Evolutionary conservation across 2,797 vertebrate genomes (phyloP).

Genomic region (Crenichthys baileyi): DNA sequence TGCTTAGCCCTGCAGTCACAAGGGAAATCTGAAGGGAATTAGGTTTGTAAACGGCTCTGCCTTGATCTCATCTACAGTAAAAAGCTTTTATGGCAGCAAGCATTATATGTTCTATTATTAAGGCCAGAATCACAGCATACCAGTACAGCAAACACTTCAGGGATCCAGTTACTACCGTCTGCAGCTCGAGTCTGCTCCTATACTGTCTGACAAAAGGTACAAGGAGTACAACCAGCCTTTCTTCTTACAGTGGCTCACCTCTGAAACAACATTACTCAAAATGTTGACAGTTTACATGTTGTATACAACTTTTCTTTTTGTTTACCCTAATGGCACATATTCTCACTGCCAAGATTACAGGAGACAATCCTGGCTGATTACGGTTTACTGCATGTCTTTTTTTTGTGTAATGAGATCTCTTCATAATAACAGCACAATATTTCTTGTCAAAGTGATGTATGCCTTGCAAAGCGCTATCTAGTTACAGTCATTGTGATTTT

Average conservation of each 20-base stretch:
- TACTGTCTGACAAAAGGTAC: conserved; percentile 2
- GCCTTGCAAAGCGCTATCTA: too few species aligned
- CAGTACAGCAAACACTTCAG: conserved; percentile 25
- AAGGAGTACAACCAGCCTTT: background rate
- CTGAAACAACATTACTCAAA: background rate
- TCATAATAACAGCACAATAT: too few species aligned
- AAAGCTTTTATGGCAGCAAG: conserved; percentile 73
- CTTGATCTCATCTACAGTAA: conserved; percentile 69
- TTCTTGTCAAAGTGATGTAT: too few species aligned
- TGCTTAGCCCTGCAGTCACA: conserved; percentile 72
- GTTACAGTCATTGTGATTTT: too few species aligned
- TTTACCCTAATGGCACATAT: background rate
- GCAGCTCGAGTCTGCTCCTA: conserved; percentile 4
- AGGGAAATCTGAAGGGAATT: conserved; percentile 82
- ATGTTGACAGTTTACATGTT: background rate
- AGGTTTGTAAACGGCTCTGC: conserved; percentile 78
- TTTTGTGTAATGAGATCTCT: too few species aligned
- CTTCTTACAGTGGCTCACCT: background rate
- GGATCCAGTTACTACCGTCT: conserved; percentile 8
- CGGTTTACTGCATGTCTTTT: background rate
- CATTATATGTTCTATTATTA: conserved; percentile 73
- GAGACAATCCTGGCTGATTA: background rate
- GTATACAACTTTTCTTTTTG: background rate
- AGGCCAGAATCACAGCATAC: conserved; percentile 61
- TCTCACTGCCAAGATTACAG: background rate